Evolutionary conservation across 2,113 vertebrate species (phyloP).

Genomic region (Larimichthys crocea): DNA sequence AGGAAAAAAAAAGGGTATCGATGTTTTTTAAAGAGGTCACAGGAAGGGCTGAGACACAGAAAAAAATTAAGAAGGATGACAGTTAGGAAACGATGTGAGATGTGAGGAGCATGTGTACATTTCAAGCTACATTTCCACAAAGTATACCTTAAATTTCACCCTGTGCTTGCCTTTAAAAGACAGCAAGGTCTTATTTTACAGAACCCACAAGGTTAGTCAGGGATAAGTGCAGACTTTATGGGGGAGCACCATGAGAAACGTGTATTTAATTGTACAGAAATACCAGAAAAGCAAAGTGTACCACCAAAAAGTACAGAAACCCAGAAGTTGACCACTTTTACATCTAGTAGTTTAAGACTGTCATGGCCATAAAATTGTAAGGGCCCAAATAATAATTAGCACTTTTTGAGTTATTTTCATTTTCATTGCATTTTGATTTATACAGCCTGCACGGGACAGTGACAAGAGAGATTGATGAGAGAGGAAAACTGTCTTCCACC

Average conservation of each 20-base stretch:
- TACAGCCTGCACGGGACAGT: slow-evolving; percentile 15
- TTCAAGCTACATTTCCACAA: slow-evolving; percentile 59
- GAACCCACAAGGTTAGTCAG: slow-evolving; percentile 58
- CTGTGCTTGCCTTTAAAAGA: slow-evolving; percentile 30
- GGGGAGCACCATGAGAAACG: slow-evolving; percentile 43
- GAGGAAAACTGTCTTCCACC: slow-evolving; percentile 22
- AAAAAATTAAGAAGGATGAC: slow-evolving; percentile 23
- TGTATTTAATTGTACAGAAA: slow-evolving; percentile 73
- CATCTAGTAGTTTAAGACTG: slow-evolving; percentile 56
- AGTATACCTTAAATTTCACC: slow-evolving; percentile 50
- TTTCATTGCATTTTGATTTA: slow-evolving; percentile 52
- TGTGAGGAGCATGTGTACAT: slow-evolving; percentile 23
- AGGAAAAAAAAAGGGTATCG: slow-evolving; percentile 74
- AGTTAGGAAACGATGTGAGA: slow-evolving; percentile 7
- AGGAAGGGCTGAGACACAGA: slow-evolving; percentile 76
- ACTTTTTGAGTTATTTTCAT: slow-evolving; percentile 51
- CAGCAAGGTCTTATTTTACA: slow-evolving; percentile 56
- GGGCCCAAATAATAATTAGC: slow-evolving; percentile 57
- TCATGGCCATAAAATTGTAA: slow-evolving; percentile 52
- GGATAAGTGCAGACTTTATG: slow-evolving; percentile 69
- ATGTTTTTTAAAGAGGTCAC: slow-evolving; percentile 83
- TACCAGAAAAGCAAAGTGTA: slow-evolving; percentile 65
- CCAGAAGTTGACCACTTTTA: slow-evolving; percentile 54
- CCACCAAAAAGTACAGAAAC: slow-evolving; percentile 40
- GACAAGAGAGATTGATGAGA: slow-evolving; percentile 33